These are phyloP conservation scores for Furcula furcula DNA, from an alignment of 2,888 invertebrate genomes.

Conservation along the genomic window DNA sequence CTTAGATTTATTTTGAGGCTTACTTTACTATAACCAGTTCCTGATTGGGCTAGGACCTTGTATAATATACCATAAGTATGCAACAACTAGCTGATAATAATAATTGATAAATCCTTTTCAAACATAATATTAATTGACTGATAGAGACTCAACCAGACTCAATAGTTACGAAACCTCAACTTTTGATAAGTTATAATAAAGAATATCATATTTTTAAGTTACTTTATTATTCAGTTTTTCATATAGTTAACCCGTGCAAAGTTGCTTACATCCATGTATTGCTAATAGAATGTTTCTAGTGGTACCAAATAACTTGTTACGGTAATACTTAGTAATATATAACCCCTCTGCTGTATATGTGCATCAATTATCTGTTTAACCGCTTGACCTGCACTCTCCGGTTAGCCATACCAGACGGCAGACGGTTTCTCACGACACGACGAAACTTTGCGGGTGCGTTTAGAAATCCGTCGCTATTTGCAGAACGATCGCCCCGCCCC, in stretches of 20 bases:
- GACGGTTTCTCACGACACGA: constrained; percentile 37
- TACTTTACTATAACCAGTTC: no score
- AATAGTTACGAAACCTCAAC: no score
- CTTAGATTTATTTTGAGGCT: no score
- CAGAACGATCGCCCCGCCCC: constrained; percentile 48
- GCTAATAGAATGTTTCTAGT: constrained; percentile 5
- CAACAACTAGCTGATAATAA: no score
- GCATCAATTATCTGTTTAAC: constrained; percentile 30
- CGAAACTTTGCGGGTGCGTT: constrained; percentile 40
- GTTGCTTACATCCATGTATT: constrained; percentile 3
- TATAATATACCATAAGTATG: no score
- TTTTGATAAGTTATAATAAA: no score
- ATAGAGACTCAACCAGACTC: no score
- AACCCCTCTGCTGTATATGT: no score
- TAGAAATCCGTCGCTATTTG: constrained; percentile 43
- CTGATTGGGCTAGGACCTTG: no score
- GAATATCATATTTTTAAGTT: no score
- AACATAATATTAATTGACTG: no score
- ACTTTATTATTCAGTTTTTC: not conserved
- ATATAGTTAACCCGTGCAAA: not conserved
- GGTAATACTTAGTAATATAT: constrained; percentile 19
- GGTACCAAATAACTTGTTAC: constrained; percentile 12
- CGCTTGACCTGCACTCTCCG: constrained; percentile 35
- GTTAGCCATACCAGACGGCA: constrained; percentile 18
- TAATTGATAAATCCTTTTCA: no score